These are phyloP conservation scores for Pampusana beccarii DNA, from an alignment of 2,113 vertebrate species.

Conservation along the genomic window DNA sequence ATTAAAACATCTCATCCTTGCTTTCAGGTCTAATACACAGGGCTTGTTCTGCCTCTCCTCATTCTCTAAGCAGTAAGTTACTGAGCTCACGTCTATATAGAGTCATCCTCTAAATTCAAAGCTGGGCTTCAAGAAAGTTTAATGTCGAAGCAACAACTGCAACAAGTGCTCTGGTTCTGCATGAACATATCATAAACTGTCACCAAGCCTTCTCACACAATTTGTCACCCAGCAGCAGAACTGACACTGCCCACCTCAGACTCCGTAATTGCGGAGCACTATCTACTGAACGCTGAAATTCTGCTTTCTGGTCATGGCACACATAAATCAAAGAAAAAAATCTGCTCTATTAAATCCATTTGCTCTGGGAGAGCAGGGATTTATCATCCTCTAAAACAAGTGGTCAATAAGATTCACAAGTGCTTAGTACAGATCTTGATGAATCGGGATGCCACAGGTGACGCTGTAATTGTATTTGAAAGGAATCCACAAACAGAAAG, in stretches of 20 bases:
- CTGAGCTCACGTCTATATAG: not conserved
- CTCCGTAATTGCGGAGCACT: not conserved
- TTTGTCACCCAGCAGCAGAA: slow-evolving; percentile 47
- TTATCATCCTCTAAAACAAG: slow-evolving; percentile 44
- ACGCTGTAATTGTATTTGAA: not conserved
- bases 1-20: not conserved
- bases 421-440: slow-evolving; percentile 12
- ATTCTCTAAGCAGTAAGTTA: not conserved
- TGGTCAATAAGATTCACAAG: slow-evolving; percentile 59
- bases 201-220: not conserved
- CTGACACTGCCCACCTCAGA: not conserved
- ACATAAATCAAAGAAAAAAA: slow-evolving; percentile 66
- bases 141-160: not conserved
- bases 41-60: not conserved
- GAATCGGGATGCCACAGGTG: slow-evolving; percentile 52
- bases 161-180: not conserved
- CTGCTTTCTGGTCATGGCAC: slow-evolving; percentile 32
- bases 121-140: not conserved
- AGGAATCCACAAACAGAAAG: not conserved
- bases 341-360: slow-evolving; percentile 23
- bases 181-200: slow-evolving; percentile 41
- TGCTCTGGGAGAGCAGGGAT: slow-evolving; percentile 50
- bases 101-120: not conserved
- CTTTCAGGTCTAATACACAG: not conserved
- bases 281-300: not conserved